Conservation (phyloP, 2,797 vertebrate species). For the Pyrocephalus nanus region DNA sequence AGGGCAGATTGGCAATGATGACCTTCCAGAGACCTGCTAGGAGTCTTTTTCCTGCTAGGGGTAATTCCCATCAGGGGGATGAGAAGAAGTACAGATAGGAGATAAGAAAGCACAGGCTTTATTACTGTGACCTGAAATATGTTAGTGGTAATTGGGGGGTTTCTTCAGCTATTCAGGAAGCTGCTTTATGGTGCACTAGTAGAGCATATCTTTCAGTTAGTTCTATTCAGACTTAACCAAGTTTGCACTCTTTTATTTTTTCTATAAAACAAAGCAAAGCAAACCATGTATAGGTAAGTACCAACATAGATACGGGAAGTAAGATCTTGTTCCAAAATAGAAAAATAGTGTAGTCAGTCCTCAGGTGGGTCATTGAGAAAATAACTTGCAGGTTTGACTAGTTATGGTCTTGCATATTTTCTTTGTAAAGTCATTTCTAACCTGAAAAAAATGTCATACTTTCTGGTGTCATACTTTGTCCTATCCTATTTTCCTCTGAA, state of each 20-base stretch:
- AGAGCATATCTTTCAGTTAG: background rate
- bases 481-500: background rate
- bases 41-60: background rate
- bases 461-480: background rate
- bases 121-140: background rate
- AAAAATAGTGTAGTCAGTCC: background rate
- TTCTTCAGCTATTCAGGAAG: background rate
- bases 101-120: background rate
- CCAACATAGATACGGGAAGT: fast-evolving
- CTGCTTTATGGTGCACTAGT: background rate
- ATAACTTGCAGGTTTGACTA: background rate
- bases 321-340: background rate
- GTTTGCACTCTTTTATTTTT: background rate
- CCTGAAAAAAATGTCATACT: background rate
- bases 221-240: background rate
- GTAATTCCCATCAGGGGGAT: background rate
- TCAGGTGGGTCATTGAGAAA: background rate
- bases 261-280: background rate
- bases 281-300: background rate
- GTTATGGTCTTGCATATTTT: background rate
- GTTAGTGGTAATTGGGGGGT: fast-evolving
- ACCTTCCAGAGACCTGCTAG: background rate
- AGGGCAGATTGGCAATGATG: background rate
- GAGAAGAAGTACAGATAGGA: background rate
- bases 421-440: background rate